Evolutionary conservation across 2,888 invertebrate species (phyloP).

Genomic region (Strigamia maritima): DNA sequence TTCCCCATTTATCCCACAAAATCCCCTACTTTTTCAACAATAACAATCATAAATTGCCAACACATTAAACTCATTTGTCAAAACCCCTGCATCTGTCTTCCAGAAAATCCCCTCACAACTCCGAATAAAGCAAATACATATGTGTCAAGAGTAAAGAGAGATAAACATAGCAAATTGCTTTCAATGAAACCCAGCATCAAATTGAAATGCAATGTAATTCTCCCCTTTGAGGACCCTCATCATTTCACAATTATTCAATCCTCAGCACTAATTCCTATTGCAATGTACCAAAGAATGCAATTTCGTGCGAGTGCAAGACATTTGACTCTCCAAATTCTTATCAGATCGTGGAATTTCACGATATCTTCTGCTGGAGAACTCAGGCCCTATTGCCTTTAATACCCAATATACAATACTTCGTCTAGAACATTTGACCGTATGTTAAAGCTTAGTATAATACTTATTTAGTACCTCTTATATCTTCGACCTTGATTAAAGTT

Average conservation of each 20-base stretch:
- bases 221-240: not conserved
- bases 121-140: not conserved
- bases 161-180: slow-evolving; percentile 4
- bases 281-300: not conserved
- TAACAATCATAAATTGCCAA: not conserved
- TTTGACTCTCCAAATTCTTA: slow-evolving; percentile 24
- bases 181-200: not conserved
- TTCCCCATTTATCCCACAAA: no score
- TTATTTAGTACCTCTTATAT: no score
- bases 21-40: not conserved
- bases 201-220: not conserved
- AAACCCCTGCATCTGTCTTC: not conserved
- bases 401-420: not conserved
- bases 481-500: no score
- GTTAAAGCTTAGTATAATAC: not conserved
- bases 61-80: not conserved
- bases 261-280: not conserved
- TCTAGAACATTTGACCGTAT: not conserved
- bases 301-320: not conserved
- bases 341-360: not conserved
- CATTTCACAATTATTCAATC: not conserved
- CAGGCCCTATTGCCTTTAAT: not conserved
- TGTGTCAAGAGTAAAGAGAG: not conserved
- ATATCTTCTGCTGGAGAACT: not conserved
- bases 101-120: not conserved